phyloP scores from a whole-genome alignment of 2,113 vertebrate genomes.

The Alouatta palliata region DNA sequence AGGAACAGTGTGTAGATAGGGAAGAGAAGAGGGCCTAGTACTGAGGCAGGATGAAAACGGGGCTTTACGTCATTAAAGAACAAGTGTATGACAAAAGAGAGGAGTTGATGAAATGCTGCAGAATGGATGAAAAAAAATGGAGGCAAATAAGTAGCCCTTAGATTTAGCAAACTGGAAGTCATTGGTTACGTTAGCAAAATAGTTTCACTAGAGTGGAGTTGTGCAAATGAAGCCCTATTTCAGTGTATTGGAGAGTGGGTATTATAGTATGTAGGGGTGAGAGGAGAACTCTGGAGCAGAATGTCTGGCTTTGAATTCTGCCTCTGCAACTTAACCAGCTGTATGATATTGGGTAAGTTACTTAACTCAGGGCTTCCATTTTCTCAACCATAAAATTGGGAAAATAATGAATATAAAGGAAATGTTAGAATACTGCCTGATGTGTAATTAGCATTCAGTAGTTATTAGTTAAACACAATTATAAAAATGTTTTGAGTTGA shows the following conservation, averaged over 20 bases:
- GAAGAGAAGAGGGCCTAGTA: neutral
- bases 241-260: neutral
- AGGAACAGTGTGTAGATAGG: neutral
- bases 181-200: neutral
- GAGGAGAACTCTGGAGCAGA: neutral
- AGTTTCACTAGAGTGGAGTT: neutral
- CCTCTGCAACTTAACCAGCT: neutral
- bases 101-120: neutral
- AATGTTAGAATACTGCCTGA: neutral
- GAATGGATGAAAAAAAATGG: neutral
- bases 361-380: neutral
- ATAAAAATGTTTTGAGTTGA: neutral
- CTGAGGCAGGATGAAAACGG: neutral
- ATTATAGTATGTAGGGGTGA: neutral
- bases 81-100: neutral
- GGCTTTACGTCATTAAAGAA: neutral
- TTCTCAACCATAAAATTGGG: neutral
- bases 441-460: neutral
- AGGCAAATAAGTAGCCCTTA: neutral
- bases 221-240: neutral
- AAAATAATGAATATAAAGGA: slow-evolving; percentile 10
- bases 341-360: neutral
- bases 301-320: neutral
- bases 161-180: neutral
- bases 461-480: slow-evolving; percentile 1